Evolutionary conservation across 2,888 invertebrate genomes (phyloP), one percentile per base, ranked within the genome.

Genomic region (Cephalotes varians): DNA sequence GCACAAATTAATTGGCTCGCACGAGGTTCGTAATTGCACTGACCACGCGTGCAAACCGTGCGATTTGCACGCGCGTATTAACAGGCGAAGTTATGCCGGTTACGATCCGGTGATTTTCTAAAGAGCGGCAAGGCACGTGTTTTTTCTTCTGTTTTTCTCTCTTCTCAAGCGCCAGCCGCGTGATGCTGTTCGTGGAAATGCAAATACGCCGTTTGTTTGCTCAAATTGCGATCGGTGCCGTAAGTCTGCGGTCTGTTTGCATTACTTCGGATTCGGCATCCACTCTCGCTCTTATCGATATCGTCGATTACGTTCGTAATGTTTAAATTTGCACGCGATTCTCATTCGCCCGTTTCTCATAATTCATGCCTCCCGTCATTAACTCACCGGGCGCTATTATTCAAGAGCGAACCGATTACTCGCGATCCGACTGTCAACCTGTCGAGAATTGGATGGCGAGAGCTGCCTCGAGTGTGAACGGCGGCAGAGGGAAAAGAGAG

Each of bases 381-480:
- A 31, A 44, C 12, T 58, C 72, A 9, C n/a, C 44, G 58, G 15
- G n/a, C 37, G 49, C 10, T 31, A 21, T 74, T 65, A 51, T 49
- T 21, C 28, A 31, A 56, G 21, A 65, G 12, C 37, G 51, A 65
- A 21, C 28, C 51, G 44, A 44, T 54, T 62, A 54, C 25, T 54
- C 54, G 37, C 80, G 72, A 88, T 67, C 60, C 79, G 72, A 73
- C 81, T 85, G 77, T 81, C 74, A 74, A 34, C 79, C 21, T 18
- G 12, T 56, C 37, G 67, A 64, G 81, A 85, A 81, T 81, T 82
- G 69, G 60, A 85, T 84, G 77, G 77, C 62, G 80, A 18, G 77
- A 69, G 60, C 21, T 64, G 81, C 82, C 79, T 77, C 82, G 83
- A 85, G 80, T 72, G 85, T 67, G 79, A 88, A 77, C 67, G 47